These are phyloP conservation scores for Enteromius afrohamiltoni DNA, from an alignment of 2,797 vertebrate genomes.

Conservation along the genomic window DNA sequence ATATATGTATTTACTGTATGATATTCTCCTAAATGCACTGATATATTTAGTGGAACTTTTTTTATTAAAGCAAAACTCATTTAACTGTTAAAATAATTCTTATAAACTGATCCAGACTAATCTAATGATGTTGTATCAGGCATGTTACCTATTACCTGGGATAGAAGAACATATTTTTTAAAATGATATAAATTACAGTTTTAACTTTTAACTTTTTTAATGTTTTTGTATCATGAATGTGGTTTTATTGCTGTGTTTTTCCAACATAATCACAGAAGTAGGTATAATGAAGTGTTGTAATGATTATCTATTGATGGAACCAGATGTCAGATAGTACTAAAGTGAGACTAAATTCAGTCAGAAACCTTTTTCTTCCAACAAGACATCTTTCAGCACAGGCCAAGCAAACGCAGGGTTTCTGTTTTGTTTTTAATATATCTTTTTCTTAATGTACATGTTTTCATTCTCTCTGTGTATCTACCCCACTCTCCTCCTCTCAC, in stretches of 20 bases:
- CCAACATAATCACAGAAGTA: neutral
- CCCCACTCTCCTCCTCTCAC: conserved; percentile 20
- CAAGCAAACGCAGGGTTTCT: conserved; percentile 73
- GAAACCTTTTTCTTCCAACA: neutral
- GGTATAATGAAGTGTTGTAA: neutral
- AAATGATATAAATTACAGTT: neutral
- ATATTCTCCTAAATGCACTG: neutral
- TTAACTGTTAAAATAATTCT: neutral
- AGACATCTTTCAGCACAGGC: conserved; percentile 51
- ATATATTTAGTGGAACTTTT: neutral
- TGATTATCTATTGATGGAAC: conserved; percentile 6
- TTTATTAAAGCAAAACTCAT: neutral
- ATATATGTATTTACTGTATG: neutral
- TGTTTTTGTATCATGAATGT: neutral
- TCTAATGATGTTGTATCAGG: neutral
- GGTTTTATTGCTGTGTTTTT: neutral
- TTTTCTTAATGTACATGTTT: conserved; percentile 65
- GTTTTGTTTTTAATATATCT: conserved; percentile 64
- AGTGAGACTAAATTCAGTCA: neutral
- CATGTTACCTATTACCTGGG: neutral
- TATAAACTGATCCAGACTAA: neutral
- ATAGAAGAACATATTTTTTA: neutral
- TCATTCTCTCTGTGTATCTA: conserved; percentile 32
- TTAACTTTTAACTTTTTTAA: no score
- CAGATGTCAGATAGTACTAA: conserved; percentile 2